Base-by-base conservation (phyloP, 2,888 invertebrate genomes). In the Strigamia maritima region DNA sequence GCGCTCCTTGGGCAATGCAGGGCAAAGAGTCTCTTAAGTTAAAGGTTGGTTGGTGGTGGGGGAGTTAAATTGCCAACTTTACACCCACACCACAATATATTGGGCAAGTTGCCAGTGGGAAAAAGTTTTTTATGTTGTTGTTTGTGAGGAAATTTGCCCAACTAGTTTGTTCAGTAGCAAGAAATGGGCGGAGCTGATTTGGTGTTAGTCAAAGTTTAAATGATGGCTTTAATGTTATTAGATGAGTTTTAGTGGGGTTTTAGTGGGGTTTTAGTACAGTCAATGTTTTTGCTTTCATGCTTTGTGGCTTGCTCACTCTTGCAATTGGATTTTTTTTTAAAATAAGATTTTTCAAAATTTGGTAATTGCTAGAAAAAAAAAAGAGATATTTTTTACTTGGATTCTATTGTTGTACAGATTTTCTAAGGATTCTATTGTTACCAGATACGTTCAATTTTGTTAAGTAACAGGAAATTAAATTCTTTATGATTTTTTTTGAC, bases 51-150 rank as follows among this genome's bases (percentile, higher is more conserved):
- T 6, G 35, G 3, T 35, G 35, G 35, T 35, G 35, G 49, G 49
- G 49, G 16, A 49, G 49, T 49, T 49, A 49, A 49, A 49, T 49
- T 49, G 49, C 49, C 19, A 49, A 49, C 49, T 49, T 49, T 49
- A 49, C 49, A 49, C 49, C 49, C 16, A 49, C n/a, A 19, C n/a
- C 19, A 49, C 16, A 19, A 49, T 49, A 49, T 49, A 49, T 49
- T 49, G 49, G 49, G 49, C 16, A 10, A 49, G 49, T 49, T 49
- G 49, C 49, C 49, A 49, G 49, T 49, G 49, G 49, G 49, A 3
- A 49, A 49, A 49, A 49, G 49, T 49, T 49, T 49, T 49, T 49
- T 49, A 49, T 49, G 49, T 49, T 49, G 49, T 49, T 49, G 49
- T 49, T 49, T 35, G 35, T 6, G 35, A 35, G 35, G 3, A 35